Evolutionary conservation across 1,140 invertebrate genomes (phyloP), one percentile per base, ranked within the genome.

Genomic region (Drosophila guanche): DNA sequence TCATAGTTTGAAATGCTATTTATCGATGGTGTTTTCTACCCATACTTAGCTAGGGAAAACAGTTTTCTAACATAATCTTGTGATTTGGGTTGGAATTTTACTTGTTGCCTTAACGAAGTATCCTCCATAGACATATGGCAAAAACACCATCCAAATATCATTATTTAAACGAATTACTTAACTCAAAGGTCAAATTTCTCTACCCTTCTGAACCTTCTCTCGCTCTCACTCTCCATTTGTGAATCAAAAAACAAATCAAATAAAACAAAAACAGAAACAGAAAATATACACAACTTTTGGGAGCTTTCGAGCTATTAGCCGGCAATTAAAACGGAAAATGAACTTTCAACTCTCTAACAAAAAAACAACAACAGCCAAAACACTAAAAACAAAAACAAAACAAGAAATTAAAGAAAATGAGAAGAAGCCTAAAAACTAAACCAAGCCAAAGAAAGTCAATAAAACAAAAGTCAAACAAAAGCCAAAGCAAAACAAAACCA

Each of bases 271-370:
- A 27, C 4, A 52, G 29, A 65, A 72, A 40, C 10, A 46, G 57
- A 66, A 20, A 52, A 80, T 69, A 66, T 46, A 61, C 76, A 72
- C 80, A 86, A 81, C 83, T 86, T 86, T 86, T 78, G 61, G 56
- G 58, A 86, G 77, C 83, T 86, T 86, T 86, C 81, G 61, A 59
- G 65, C 77, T 86, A 86, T 86, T 86, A 81, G 83, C 63, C 65
- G 78, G 61, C 83, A 86, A 88, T 86, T 86, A 86, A 88, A 86
- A 88, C 83, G 77, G 83, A 68, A 88, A 81, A 81, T 81, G 81
- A 86, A 86, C 81, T 86, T 88, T 88, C 73, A 86, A 86, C 81
- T 68, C 46, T 16, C 23, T 50, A 60, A 54, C 43, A 33, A 45
- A 48, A 46, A 23, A 43, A 46, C 41, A 65, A 63, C 22, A 55